phyloP scores from a whole-genome alignment of 2,113 vertebrate species.

The Apus apus region DNA sequence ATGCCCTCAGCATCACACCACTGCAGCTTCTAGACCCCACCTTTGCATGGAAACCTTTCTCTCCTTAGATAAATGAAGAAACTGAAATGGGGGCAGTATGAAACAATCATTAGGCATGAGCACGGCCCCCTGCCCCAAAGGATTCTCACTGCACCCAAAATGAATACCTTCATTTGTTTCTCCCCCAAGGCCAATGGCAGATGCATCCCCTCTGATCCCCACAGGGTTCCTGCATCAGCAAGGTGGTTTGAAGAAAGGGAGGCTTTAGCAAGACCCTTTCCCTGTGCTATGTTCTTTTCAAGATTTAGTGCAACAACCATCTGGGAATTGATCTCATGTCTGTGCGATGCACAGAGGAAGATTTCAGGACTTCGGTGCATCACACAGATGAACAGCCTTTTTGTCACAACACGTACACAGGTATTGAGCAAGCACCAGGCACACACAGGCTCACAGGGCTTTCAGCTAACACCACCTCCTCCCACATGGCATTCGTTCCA shows the following conservation, averaged over 20 bases:
- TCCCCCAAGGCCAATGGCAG: not conserved
- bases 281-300: not conserved
- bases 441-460: accelerated
- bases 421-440: not conserved
- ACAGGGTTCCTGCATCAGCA: not conserved
- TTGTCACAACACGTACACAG: not conserved
- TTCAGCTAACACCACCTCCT: not conserved
- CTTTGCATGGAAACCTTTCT: not conserved
- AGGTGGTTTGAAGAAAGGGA: not conserved
- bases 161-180: not conserved
- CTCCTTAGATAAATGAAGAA: not conserved
- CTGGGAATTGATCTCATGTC: not conserved
- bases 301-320: not conserved
- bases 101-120: not conserved
- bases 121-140: not conserved
- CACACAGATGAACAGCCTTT: not conserved
- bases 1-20: not conserved
- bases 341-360: not conserved
- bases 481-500: not conserved
- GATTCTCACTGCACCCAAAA: not conserved
- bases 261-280: not conserved
- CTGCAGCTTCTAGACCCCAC: not conserved
- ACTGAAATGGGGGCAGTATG: not conserved
- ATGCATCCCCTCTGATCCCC: not conserved
- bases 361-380: not conserved